Evolutionary conservation across 1,140 invertebrate genomes (phyloP), one percentile per base, ranked within the genome.

Genomic region (Idris sp.): DNA sequence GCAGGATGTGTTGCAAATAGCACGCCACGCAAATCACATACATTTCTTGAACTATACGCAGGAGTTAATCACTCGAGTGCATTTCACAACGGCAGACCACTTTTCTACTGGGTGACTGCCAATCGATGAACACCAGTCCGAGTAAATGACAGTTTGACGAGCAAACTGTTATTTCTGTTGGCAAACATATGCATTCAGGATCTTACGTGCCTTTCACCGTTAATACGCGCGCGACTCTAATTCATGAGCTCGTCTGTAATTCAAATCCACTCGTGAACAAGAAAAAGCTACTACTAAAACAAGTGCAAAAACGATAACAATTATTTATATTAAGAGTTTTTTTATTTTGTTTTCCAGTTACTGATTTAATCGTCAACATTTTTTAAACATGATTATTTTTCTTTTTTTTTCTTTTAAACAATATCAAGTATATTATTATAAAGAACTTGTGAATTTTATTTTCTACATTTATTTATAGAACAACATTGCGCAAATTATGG

Each of bases 61-160:
- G 38, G 8, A 67, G 13, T 40, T 56, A 56, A 65, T 54, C 11
- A 31, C 22, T 54, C 22, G 16, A 31, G 11, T 10, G 33, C 33
- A 26, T 67, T 67, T 48, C 33, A 16, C 19, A 43, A 58, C 13
- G n/a, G 25, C 33, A 58, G 41, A 31, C 22, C 14, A 36, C 49
- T 46, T 46, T 36, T 53, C 40, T 28, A 53, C 22, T 41, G 58
- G 35, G 28, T 35, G 43, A 10, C 8, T 36, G 38, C 33, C 16
- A 68, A 58, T 44, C 46, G 43, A 59, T 59, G 53, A 44, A 35
- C 46, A 30, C n/a, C 33, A 56, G 40, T 46, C 33, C 33, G 22
- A 67, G 16, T 40, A 26, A 67, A 67, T 35, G 51, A 56, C 53
- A 68, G 41, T 68, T 64, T 36, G 62, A n/a, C 41, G 61, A 30